Base-by-base conservation (phyloP, 2,113 vertebrate species). In the Xiphias gladius region DNA sequence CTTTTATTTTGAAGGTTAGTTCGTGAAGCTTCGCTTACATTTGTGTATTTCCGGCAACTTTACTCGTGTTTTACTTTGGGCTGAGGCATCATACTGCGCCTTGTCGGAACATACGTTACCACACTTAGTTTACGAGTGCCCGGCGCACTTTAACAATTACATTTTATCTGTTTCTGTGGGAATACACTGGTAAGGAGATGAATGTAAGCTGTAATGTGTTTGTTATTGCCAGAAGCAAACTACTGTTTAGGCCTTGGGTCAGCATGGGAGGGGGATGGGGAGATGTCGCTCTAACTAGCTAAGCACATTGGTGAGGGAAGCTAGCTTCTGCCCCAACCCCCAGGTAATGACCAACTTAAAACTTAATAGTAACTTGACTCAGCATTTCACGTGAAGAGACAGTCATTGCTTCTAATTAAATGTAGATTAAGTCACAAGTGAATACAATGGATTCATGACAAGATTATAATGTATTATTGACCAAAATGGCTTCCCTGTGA, bases 231-330 rank as follows among this genome's bases (percentile, higher is more conserved):
- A 20, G n/a, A 20, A 41, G 43, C 39, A n/a, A 81, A 70, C 55
- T 52, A 30, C n/a, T n/a, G 52, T 24, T 10, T 20, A 68, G 80
- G 69, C 76, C 59, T 70, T 12, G 48, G 77, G 76, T 81, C 54
- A 67, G 82, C 79, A n/a, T 65, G 85, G 57, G 57, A 86, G 77
- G 82, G 85, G 79, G 65, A 64, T 67, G 76, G 82, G 76, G 82
- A 79, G 28, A 57, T 73, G 67, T 81, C 67, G 32, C 61, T 81
- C 26, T 65, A 73, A 48, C 71, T 48, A 87, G 88, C 82, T 59
- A 75, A 61, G 68, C 69, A 79, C 61, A 73, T 48, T 61, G 73
- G 4, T 24, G 57, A 85, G 74, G 20, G 43, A 48, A 82, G 78
- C 78, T 88, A 84, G 78, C 73, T 57, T 37, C 26, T 43, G 39